Evolutionary conservation across 2,113 vertebrate genomes (phyloP), one percentile per base, ranked within the genome.

Genomic region (Osmerus eperlanus): DNA sequence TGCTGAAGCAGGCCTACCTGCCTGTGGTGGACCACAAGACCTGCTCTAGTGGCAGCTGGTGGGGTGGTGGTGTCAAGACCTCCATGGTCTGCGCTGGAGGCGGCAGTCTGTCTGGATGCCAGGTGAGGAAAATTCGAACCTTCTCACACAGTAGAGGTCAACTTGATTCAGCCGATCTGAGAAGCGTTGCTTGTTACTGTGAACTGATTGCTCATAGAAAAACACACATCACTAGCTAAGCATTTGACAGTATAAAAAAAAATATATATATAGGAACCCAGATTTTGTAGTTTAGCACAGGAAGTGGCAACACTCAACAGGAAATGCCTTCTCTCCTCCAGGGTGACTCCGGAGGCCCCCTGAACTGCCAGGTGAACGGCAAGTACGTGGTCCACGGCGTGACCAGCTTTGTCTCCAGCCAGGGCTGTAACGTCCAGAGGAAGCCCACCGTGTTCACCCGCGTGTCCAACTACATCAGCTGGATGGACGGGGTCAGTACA

Each of bases 71-170:
- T 1, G 79, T 77, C 56, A 89, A 85, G 72, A 71, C 2, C 75
- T 80, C 78, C 69, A 88, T 89, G 88, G 25, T 86, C 66, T 90
- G 87, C 21, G 88, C 84, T 1, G 87, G 88, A 63, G 85, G 85
- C 16, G 72, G 29, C 15, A 25, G n/a, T 36, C 12, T 25, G 28
- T 56, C 72, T n/a, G 69, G 59, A 11, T 54, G 56, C 59, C 14
- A 71, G 9, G 58, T 71, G 59, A 62, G 23, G 19, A 23, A 11
- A 28, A 23, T 62, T 4, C 2, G 11, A 56, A 56, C 55, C 5
- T 28, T 62, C 12, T 28, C 11, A 4, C 6, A 11, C 23, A 2
- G 23, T 62, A 19, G 15, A 56, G n/a, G 36, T 6, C 6, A n/a
- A 36, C 1, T 41, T 4, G 1, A 3, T 41, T 65, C 9, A 28